Conservation (phyloP, 2,888 invertebrate species). For the Mythimna impura region DNA sequence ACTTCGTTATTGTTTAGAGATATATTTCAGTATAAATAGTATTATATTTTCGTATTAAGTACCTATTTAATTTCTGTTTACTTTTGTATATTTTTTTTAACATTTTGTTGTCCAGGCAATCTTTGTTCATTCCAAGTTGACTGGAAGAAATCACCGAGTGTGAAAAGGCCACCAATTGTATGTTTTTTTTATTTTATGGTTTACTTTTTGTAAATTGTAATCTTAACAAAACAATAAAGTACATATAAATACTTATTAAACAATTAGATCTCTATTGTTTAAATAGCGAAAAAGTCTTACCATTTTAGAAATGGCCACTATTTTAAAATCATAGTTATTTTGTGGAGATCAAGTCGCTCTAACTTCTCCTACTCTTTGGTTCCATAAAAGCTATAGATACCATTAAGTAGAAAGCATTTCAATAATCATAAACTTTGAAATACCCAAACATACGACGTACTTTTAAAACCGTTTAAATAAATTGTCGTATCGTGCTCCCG, state of each 20-base stretch:
- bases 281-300: not conserved
- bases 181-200: too few species aligned
- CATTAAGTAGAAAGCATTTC: conserved; percentile 14
- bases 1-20: conserved; percentile 42
- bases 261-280: too few species aligned
- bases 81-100: too few species aligned
- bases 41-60: too few species aligned
- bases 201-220: too few species aligned
- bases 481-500: conserved; percentile 65
- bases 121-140: too few species aligned
- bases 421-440: conserved; percentile 47
- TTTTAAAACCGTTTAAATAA: conserved; percentile 63
- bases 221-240: too few species aligned
- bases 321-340: not conserved
- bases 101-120: too few species aligned
- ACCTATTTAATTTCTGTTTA: too few species aligned
- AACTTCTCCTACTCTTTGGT: not conserved
- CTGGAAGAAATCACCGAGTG: too few species aligned
- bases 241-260: too few species aligned
- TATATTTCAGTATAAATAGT: not conserved
- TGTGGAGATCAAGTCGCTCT: not conserved
- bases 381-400: conserved; percentile 3
- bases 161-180: too few species aligned
- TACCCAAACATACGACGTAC: conserved; percentile 55
- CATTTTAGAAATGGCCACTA: not conserved